These are phyloP conservation scores for human DNA, from an alignment of 2,113 vertebrate species.

Conservation along the genomic window DNA sequence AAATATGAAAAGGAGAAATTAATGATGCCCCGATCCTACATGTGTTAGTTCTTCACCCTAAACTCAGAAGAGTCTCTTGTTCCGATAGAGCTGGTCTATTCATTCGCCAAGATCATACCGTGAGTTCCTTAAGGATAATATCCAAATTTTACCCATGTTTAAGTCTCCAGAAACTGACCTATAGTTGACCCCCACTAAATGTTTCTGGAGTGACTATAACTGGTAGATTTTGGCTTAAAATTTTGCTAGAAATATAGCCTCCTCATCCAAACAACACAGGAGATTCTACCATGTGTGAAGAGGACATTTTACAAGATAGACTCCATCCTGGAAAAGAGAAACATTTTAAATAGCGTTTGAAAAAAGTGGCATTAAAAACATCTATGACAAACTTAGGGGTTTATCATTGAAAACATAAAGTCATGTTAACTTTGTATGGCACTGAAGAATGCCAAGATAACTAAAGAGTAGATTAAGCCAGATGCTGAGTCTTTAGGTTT, in stretches of 20 bases:
- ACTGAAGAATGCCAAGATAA: not conserved
- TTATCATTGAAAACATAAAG: not conserved
- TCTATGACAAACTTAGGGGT: not conserved
- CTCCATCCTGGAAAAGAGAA: constrained; percentile 48
- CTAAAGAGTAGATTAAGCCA: not conserved
- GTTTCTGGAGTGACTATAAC: not conserved
- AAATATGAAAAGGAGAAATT: not conserved
- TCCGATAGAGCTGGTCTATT: not conserved
- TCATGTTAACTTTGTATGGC: not conserved
- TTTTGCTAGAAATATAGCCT: not conserved
- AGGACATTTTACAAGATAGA: not conserved
- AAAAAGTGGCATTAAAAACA: not conserved
- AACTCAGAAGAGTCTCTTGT: not conserved
- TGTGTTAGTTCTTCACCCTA: not conserved
- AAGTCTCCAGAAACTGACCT: not conserved
- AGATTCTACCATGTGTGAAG: not conserved
- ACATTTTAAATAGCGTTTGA: constrained; percentile 12
- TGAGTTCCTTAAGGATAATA: not conserved
- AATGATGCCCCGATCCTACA: not conserved
- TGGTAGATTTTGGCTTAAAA: not conserved
- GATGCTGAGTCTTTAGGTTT: not conserved
- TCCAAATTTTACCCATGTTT: not conserved
- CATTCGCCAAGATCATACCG: not conserved
- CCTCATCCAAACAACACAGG: not conserved
- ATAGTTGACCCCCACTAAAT: not conserved